Percentiles rank a stretch among this genome's conserved stretches.
phyloP scores from a whole-genome alignment of 2,113 vertebrate species.

The Sclerurus mexicanus region DNA sequence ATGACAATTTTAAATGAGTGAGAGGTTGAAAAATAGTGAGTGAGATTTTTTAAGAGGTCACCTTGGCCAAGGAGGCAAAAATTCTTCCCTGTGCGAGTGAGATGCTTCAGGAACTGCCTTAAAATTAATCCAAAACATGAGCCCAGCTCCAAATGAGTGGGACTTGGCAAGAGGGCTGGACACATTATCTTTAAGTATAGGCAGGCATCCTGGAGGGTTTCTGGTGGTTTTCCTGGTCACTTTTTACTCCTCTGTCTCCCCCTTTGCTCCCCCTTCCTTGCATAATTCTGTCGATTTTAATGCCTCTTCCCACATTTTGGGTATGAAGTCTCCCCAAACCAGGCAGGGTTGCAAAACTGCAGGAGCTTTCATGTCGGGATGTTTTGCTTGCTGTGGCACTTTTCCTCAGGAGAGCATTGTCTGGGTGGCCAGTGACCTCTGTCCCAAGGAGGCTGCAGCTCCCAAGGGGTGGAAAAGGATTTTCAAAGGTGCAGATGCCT shows the following conservation, averaged over 20 bases:
- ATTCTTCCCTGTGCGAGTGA: not conserved
- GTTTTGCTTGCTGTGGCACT: not conserved
- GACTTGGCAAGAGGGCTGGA: constrained; percentile 41
- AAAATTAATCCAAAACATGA: constrained; percentile 53
- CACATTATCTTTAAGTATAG: constrained; percentile 49
- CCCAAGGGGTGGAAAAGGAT: not conserved
- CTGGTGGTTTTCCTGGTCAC: constrained; percentile 61
- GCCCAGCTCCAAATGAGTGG: constrained; percentile 30
- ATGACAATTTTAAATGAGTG: constrained; percentile 17
- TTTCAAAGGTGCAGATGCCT: not conserved
- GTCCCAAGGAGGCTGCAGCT: not conserved
- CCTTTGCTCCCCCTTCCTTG: not conserved
- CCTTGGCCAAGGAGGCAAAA: constrained; percentile 42
- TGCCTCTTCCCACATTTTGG: constrained; percentile 11
- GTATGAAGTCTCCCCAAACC: not conserved
- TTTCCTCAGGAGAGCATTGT: not conserved
- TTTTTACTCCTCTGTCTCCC: not conserved
- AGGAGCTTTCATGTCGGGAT: not conserved
- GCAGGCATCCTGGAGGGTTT: constrained; percentile 50
- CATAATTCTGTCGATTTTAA: constrained; percentile 7
- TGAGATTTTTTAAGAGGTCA: constrained; percentile 37
- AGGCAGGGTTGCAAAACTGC: not conserved
- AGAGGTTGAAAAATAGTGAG: constrained; percentile 33
- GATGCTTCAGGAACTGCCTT: constrained; percentile 52
- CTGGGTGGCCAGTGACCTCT: not conserved